Evolutionary conservation across 2,113 vertebrate species (phyloP).

Genomic region (Ciconia boyciana): DNA sequence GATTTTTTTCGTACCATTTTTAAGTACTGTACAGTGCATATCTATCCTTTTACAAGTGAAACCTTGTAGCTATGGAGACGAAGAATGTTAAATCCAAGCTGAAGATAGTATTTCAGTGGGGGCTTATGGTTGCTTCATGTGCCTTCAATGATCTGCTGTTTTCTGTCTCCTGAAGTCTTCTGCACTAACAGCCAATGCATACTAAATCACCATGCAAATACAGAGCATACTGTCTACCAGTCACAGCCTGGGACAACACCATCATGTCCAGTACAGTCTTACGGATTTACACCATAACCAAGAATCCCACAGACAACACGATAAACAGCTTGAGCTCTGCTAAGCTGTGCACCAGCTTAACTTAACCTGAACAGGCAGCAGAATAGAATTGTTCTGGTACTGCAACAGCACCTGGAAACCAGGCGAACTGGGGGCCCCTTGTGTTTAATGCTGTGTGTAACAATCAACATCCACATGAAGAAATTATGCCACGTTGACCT

Average conservation of each 20-base stretch:
- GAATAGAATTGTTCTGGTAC: background rate
- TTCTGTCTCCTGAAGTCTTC: background rate
- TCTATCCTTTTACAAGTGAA: conserved; percentile 49
- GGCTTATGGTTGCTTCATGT: background rate
- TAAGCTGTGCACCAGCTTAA: background rate
- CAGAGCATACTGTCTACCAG: background rate
- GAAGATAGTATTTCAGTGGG: conserved; percentile 29
- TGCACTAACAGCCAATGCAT: background rate
- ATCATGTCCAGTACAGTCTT: fast-evolving
- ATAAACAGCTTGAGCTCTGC: background rate
- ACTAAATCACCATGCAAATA: fast-evolving
- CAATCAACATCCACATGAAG: background rate
- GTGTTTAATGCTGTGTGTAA: background rate
- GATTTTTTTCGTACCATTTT: background rate
- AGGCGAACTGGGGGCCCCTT: background rate
- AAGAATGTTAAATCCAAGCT: conserved; percentile 47
- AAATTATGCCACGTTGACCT: background rate
- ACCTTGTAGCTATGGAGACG: conserved; percentile 69
- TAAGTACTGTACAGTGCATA: background rate
- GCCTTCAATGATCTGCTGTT: background rate
- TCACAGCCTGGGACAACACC: background rate
- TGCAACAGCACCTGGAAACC: background rate
- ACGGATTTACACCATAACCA: background rate
- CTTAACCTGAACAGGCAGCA: fast-evolving
- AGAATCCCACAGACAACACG: background rate